These are phyloP conservation scores for Ectropis crepuscularia DNA, from an alignment of 2,888 invertebrate species.

Conservation along the genomic window DNA sequence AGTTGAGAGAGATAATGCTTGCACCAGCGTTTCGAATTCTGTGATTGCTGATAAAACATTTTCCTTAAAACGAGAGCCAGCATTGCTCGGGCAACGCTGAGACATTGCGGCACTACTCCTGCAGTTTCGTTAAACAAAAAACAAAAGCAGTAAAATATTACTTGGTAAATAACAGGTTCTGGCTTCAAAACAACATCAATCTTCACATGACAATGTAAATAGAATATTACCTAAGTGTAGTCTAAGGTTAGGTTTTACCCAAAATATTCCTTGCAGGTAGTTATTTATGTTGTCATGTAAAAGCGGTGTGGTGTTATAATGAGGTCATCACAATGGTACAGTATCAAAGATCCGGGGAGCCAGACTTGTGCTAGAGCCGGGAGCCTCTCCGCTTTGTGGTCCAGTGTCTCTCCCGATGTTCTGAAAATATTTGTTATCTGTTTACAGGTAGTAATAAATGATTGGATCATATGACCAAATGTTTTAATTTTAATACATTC, in stretches of 20 bases:
- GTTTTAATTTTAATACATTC: too few species aligned
- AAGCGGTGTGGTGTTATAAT: conserved; percentile 61
- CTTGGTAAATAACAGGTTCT: conserved; percentile 64
- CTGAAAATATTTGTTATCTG: conserved; percentile 56
- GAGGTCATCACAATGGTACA: conserved; percentile 79
- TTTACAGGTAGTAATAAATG: too few species aligned
- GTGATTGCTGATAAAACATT: conserved; percentile 70
- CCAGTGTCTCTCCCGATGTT: conserved; percentile 83
- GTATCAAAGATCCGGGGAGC: conserved; percentile 72
- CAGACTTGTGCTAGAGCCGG: conserved; percentile 84
- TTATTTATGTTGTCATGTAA: conserved; percentile 67
- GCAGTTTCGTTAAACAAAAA: conserved; percentile 64
- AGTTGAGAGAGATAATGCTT: conserved; percentile 72
- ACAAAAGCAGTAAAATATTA: conserved; percentile 64
- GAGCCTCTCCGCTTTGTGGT: conserved; percentile 86
- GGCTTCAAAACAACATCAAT: conserved; percentile 59
- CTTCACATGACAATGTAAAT: conserved; percentile 71
- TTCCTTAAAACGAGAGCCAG: conserved; percentile 64
- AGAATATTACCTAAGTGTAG: conserved; percentile 26
- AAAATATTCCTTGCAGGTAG: conserved; percentile 29
- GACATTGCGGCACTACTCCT: conserved; percentile 58
- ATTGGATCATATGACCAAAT: too few species aligned
- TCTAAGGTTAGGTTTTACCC: conserved; percentile 16
- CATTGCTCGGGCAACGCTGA: conserved; percentile 58
- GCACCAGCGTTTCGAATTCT: conserved; percentile 66